Evolutionary conservation across 2,113 vertebrate species (phyloP), one percentile per base, ranked within the genome.

Genomic region (Oxyruncus cristatus): DNA sequence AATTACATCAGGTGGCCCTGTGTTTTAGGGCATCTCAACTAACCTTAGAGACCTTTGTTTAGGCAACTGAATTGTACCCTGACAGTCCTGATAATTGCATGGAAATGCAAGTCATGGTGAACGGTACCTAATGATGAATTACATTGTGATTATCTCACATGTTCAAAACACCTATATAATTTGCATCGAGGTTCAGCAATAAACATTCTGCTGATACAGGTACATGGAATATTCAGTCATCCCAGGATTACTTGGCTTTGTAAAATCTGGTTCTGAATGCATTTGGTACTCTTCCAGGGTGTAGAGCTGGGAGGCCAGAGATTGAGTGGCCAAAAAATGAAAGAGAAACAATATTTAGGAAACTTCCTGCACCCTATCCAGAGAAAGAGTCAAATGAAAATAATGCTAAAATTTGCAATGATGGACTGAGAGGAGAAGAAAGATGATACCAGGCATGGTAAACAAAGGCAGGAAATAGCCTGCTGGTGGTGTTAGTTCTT

Each of bases 401-500:
- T 35, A 62, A 65, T 30, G 32, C 35, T 50, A 90, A 94, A 88
- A 93, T 67, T 63, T 75, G 68, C 78, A 66, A 39, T 42, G 75
- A 76, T 37, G 56, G 56, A 88, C 90, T 52, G 65, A 75, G 78
- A 75, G 50, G 23, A 82, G 63, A 93, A 90, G 88, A 96, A 95
- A 96, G 88, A 95, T 93, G 82, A 94, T 63, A 92, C 47, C 5
- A 42, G 55, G 50, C 88, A 74, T 41, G 82, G 72, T 85, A 96
- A 94, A 95, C 87, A 97, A 95, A 96, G 95, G 63, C 88, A 97
- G 94, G 93, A 96, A 96, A 90, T 76, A 80, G 90, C 67, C 82
- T 83, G 75, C 89, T 96, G 92, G 82, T 95, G 89, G 88, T 94
- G 88, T 83, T 91, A 95, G 88, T 47, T 93, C 92, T 94, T 94